Evolutionary conservation across 2,113 vertebrate genomes (phyloP).

Genomic region (Aptenodytes patagonicus): DNA sequence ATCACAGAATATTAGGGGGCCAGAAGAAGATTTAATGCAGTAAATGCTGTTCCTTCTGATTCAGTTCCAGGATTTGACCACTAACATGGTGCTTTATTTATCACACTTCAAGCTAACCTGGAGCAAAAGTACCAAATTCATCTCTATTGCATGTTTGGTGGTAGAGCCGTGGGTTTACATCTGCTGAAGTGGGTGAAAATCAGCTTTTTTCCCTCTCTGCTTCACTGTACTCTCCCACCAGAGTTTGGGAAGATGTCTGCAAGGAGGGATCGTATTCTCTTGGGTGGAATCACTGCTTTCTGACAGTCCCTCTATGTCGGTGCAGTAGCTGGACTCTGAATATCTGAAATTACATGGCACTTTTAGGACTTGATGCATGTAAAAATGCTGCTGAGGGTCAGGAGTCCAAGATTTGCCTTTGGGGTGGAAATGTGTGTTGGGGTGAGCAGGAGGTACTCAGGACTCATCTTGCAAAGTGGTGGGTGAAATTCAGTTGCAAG

Average conservation of each 20-base stretch:
- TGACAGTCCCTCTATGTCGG: neutral
- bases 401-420: neutral
- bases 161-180: neutral
- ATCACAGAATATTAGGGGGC: neutral
- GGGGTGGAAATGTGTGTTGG: neutral
- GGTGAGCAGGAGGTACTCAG: neutral
- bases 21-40: neutral
- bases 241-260: neutral
- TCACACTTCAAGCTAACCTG: neutral
- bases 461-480: neutral
- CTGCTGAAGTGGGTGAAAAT: neutral
- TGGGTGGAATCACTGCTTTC: neutral
- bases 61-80: neutral
- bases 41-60: neutral
- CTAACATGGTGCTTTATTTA: neutral
- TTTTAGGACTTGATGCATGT: neutral
- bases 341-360: neutral
- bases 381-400: neutral
- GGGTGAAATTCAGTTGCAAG: neutral
- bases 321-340: neutral
- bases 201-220: neutral
- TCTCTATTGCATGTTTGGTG: rapidly evolving
- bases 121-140: neutral
- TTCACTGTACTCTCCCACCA: neutral
- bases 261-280: neutral